Evolutionary conservation across 2,888 invertebrate genomes (phyloP).

Genomic region (Conomelus anceps): DNA sequence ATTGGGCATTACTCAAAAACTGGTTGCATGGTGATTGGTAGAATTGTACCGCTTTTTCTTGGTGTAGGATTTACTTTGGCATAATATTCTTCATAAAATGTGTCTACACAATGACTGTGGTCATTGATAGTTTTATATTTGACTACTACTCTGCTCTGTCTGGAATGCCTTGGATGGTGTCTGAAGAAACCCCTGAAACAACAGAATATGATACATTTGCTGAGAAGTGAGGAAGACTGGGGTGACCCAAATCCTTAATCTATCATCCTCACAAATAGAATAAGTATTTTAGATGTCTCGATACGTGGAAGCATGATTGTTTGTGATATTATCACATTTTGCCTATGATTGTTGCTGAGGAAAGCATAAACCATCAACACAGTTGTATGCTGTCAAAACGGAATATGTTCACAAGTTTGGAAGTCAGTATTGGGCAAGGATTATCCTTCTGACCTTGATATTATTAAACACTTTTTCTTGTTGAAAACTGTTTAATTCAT

Average conservation of each 20-base stretch:
- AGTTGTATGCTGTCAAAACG: not conserved
- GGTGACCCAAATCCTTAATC: constrained; percentile 1
- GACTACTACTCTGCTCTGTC: not conserved
- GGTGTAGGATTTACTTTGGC: not conserved
- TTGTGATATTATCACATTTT: not conserved
- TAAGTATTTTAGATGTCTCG: not conserved
- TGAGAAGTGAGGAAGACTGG: not conserved
- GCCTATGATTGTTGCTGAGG: not conserved
- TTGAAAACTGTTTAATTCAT: too few relatives aligned
- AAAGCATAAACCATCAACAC: not conserved
- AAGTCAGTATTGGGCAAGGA: too few relatives aligned
- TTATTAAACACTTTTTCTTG: too few relatives aligned
- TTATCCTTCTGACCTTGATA: too few relatives aligned
- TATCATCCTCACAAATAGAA: not conserved
- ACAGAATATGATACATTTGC: not conserved
- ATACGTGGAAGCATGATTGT: not conserved
- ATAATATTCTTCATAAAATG: not conserved
- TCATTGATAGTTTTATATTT: not conserved
- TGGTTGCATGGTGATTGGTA: not conserved
- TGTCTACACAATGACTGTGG: not conserved
- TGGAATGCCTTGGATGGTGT: not conserved
- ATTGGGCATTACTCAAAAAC: not conserved
- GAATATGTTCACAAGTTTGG: not conserved
- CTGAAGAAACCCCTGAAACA: not conserved
- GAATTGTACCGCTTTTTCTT: not conserved